phyloP scores from a whole-genome alignment of 35 echinoderm and acorn worm genomes.

The Ophiothrix spiculata region DNA sequence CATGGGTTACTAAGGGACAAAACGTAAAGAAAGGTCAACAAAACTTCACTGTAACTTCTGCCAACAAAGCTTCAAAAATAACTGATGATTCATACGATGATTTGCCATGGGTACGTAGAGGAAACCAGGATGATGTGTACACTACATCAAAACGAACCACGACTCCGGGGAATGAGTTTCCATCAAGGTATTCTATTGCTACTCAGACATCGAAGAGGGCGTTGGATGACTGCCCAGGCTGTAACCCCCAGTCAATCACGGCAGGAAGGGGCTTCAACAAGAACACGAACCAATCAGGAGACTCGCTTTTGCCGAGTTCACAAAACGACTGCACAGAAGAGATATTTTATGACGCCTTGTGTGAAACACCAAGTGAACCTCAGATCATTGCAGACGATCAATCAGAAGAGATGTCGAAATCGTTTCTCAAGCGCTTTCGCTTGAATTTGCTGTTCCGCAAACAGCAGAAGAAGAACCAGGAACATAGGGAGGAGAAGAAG shows the following conservation, averaged over 20 bases:
- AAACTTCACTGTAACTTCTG: not conserved
- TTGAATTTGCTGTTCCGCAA: conserved; percentile 34
- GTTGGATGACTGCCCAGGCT: not conserved
- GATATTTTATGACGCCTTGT: conserved; percentile 4
- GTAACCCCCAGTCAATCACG: not conserved
- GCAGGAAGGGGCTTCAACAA: conserved; percentile 6
- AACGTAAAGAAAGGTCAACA: not conserved
- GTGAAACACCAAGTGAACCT: not conserved
- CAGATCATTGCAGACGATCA: not conserved
- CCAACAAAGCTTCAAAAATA: not conserved
- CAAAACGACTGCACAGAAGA: not conserved
- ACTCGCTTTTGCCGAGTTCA: not conserved
- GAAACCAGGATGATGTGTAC: not conserved
- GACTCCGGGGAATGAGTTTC: not conserved
- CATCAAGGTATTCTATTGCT: not conserved
- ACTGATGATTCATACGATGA: not conserved
- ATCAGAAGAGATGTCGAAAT: conserved; percentile 38
- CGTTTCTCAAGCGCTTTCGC: conserved; percentile 53
- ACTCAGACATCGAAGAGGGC: not conserved
- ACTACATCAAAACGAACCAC: not conserved
- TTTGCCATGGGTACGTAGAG: not conserved
- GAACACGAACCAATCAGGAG: not conserved
- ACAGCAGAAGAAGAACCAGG: conserved; percentile 36
- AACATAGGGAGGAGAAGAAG: too few species aligned
- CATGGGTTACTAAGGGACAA: not conserved